These are phyloP conservation scores for Drosophila mojavensis DNA, from an alignment of 1,140 invertebrate species.

Conservation along the genomic window DNA sequence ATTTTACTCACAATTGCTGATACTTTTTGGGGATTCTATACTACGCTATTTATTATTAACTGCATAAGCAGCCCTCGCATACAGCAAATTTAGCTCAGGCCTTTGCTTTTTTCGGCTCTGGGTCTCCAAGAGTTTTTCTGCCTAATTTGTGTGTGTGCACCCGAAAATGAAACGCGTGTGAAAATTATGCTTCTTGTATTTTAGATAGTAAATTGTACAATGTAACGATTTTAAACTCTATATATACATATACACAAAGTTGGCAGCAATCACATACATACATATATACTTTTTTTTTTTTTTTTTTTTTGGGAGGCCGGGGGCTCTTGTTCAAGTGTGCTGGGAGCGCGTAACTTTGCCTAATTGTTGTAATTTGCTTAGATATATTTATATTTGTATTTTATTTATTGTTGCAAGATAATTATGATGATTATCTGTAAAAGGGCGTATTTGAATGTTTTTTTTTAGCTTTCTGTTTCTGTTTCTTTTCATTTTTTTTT, in stretches of 20 bases:
- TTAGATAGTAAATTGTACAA: constrained; percentile 56
- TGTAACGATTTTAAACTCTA: constrained; percentile 28
- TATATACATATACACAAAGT: constrained; percentile 17
- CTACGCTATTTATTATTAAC: neutral
- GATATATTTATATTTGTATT: constrained; percentile 46
- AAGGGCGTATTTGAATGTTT: constrained; percentile 65
- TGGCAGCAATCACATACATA: constrained; percentile 33
- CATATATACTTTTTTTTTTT: constrained; percentile 28
- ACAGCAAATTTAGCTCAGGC: constrained; percentile 28
- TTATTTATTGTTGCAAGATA: constrained; percentile 79
- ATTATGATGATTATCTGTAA: constrained; percentile 81
- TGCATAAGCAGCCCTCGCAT: constrained; percentile 14
- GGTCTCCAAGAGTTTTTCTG: constrained; percentile 62
- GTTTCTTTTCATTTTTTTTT: neutral
- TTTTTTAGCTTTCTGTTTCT: constrained; percentile 21
- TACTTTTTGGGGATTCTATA: no score
- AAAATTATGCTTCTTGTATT: constrained; percentile 77
- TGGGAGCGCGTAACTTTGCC: constrained; percentile 44
- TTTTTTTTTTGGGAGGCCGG: constrained; percentile 40
- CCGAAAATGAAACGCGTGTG: constrained; percentile 79
- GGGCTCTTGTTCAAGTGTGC: constrained; percentile 51
- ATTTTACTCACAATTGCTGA: no score
- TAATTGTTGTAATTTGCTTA: constrained; percentile 81
- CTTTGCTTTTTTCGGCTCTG: constrained; percentile 38
- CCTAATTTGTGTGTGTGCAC: constrained; percentile 73